These are phyloP conservation scores for Scaptomyza caliginosa DNA, from an alignment of 2,888 invertebrate genomes.

Conservation along the genomic window DNA sequence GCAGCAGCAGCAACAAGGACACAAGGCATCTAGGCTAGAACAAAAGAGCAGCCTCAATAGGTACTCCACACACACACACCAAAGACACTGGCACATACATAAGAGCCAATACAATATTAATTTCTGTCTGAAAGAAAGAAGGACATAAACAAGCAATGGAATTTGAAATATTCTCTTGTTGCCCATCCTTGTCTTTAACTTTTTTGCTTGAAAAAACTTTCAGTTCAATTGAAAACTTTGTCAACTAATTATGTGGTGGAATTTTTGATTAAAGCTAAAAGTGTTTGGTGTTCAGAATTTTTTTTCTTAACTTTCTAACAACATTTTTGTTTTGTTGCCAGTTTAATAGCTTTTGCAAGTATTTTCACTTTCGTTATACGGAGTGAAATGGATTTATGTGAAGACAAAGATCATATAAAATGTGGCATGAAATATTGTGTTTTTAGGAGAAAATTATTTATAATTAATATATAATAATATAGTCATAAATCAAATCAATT, in stretches of 20 bases:
- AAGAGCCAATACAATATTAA: constrained; percentile 17
- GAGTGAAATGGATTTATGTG: not conserved
- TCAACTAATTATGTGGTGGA: constrained; percentile 12
- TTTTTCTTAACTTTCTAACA: not conserved
- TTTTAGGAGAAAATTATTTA: too few species aligned
- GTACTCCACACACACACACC: not conserved
- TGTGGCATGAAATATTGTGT: too few species aligned
- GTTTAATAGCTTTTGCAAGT: not conserved
- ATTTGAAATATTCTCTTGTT: constrained; percentile 16
- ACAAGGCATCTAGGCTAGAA: not conserved
- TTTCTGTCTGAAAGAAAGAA: not conserved
- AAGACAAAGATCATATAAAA: not conserved
- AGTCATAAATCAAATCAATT: too few species aligned
- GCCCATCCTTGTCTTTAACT: not conserved
- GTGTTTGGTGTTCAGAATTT: not conserved
- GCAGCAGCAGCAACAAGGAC: not conserved
- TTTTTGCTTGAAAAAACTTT: constrained; percentile 1
- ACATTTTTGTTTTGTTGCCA: not conserved
- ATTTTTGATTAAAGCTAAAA: constrained; percentile 10
- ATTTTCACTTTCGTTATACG: not conserved
- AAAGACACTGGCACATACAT: constrained; percentile 7
- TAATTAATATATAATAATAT: too few species aligned
- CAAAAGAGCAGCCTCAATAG: constrained; percentile 12
- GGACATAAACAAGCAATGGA: constrained; percentile 2
- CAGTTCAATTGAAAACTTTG: constrained; percentile 13